Evolutionary conservation across 2,888 invertebrate genomes (phyloP).

Genomic region (Orgyia antiqua): DNA sequence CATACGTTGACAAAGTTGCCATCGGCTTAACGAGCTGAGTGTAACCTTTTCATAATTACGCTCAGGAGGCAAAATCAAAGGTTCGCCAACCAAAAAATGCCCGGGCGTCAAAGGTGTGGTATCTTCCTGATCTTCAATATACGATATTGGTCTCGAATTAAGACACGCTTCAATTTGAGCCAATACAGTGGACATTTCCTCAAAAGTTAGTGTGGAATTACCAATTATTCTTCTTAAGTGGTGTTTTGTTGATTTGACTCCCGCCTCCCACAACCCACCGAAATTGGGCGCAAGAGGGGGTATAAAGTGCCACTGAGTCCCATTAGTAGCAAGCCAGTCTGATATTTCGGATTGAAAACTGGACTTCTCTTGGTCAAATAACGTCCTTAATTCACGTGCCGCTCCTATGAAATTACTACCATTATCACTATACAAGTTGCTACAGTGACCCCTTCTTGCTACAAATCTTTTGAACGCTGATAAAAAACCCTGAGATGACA

Average conservation of each 20-base stretch:
- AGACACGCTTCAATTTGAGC: background rate
- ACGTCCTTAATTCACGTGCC: background rate
- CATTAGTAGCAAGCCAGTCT: slow-evolving; percentile 6
- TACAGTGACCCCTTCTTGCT: background rate
- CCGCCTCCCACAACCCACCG: slow-evolving; percentile 2
- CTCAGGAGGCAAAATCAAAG: background rate
- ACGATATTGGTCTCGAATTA: background rate
- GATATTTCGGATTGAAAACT: background rate
- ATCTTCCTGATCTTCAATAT: background rate
- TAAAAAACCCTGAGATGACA: background rate
- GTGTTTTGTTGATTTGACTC: background rate
- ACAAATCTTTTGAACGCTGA: slow-evolving; percentile 1
- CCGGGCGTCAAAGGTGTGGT: background rate
- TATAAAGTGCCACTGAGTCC: slow-evolving; percentile 11
- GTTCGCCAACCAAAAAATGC: background rate
- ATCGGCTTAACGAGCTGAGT: background rate
- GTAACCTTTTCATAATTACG: background rate
- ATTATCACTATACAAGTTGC: slow-evolving; percentile 5
- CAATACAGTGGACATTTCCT: background rate
- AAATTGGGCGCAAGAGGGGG: background rate
- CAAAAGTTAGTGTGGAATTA: background rate
- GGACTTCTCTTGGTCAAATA: background rate
- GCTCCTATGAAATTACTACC: slow-evolving; percentile 1
- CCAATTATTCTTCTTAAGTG: background rate
- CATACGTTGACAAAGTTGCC: background rate